These are phyloP conservation scores for Atta cephalotes DNA, from an alignment of 1,140 invertebrate genomes.

Conservation along the genomic window DNA sequence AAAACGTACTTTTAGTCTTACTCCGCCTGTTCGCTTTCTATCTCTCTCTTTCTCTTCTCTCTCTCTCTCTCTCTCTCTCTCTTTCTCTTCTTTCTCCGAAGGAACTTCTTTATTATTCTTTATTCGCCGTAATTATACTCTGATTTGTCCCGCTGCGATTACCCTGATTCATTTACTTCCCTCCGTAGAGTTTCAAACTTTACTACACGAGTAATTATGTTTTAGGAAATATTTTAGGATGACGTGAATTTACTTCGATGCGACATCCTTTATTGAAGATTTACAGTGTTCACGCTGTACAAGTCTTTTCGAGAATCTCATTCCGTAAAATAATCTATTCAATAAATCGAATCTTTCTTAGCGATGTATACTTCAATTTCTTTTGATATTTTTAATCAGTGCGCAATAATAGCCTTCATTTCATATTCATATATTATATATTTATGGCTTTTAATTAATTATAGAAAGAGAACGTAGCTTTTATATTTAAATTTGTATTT, in stretches of 20 bases:
- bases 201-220: slow-evolving; percentile 33
- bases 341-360: background rate
- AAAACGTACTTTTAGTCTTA: too few relatives aligned
- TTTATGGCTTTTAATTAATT: background rate
- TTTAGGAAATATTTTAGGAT: slow-evolving; percentile 49
- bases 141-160: background rate
- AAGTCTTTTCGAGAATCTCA: background rate
- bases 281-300: background rate
- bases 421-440: too few relatives aligned
- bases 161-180: slow-evolving; percentile 67
- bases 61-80: too few relatives aligned
- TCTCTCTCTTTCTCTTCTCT: too few relatives aligned
- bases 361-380: background rate
- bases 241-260: slow-evolving; percentile 46
- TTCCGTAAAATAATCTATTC: background rate
- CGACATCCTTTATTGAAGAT: slow-evolving; percentile 45
- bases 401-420: background rate
- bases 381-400: slow-evolving; percentile 7
- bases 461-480: background rate
- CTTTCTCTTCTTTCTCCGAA: background rate
- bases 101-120: slow-evolving; percentile 26
- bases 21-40: too few relatives aligned
- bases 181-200: background rate
- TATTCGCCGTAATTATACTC: background rate
- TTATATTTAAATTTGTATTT: background rate